Base-by-base conservation (phyloP, 2,888 invertebrate genomes). In the Caenorhabditis imperialis region DNA sequence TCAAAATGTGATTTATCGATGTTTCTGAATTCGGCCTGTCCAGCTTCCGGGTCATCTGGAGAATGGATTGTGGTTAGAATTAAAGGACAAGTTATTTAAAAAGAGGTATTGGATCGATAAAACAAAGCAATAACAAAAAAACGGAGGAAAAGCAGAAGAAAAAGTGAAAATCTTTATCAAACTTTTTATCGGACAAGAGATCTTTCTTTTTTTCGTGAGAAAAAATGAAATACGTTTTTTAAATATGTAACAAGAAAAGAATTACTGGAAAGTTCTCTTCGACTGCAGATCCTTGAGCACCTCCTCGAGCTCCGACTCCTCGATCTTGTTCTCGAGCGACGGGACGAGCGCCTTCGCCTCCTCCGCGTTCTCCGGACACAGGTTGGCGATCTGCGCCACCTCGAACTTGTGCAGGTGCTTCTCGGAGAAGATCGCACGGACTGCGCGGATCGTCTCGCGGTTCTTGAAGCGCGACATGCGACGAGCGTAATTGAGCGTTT, bases 351-450 rank as follows among this genome's bases (percentile, higher is more conserved):
- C 76, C 91, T 98, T 98, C 0, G 98, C 97, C 90, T 99, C 99
- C 88, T 99, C 98, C 0, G 97, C 94, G 40, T 94, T 96, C 90
- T 98, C 98, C 0, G 99, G 99, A 87, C 98, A 98, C n/a, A 99
- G 90, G 90, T 99, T 99, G 1, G 97, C 97, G 81, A 99, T 91
- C 14, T 96, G 95, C 0, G 98, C 98, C 67, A 99, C 91, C 90
- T 99, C 99, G 90, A 97, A 99, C 90, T 98, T 98, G 90, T 99
- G 99, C 14, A 96, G 90, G 88, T 95, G 96, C 88, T 97, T 80
- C 10, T 63, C 75, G 18, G 76, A 70, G 53, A 82, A 82, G 44
- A 81, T 73, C 1, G 93, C 95, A 91, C 98, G 91, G 4, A 99
- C 95, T 27, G 96, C 94, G 60, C 94, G 92, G 81, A 99, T 99